Evolutionary conservation across 2,797 vertebrate species (phyloP).

Genomic region (Hydrophis major): DNA sequence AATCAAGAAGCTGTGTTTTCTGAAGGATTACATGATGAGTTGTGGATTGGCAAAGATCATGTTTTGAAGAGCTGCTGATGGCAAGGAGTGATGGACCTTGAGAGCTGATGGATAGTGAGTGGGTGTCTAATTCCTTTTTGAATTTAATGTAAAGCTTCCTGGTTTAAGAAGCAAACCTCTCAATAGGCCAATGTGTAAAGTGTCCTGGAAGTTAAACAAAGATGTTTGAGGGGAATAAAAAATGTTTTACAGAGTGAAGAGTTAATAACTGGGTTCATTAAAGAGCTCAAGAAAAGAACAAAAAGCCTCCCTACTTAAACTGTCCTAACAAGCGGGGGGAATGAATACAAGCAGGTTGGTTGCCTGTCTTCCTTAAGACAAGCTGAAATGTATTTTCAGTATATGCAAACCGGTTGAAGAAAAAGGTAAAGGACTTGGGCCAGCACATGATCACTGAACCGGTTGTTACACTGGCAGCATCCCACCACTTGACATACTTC

Average conservation of each 20-base stretch:
- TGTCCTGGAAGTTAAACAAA: not conserved
- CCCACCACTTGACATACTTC: not conserved
- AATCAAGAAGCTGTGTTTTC: not conserved
- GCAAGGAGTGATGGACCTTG: not conserved
- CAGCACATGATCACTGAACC: too few species aligned
- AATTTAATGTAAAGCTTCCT: not conserved
- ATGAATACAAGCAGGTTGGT: not conserved
- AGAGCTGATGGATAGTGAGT: not conserved
- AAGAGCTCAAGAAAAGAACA: not conserved
- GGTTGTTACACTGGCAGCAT: too few species aligned
- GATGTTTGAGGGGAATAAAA: not conserved
- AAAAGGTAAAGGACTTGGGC: not conserved
- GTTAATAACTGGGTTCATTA: not conserved
- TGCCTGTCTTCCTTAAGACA: not conserved
- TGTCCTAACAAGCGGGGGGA: not conserved
- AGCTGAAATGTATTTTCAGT: not conserved
- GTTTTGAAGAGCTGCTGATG: not conserved
- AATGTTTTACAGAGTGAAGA: not conserved
- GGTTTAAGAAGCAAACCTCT: not conserved
- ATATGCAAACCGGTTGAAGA: not conserved
- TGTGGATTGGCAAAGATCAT: not conserved
- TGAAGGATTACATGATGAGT: not conserved
- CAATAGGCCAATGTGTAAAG: not conserved
- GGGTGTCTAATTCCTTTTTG: not conserved
- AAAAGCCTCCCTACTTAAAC: not conserved